Evolutionary conservation across 2,797 vertebrate species (phyloP).

Genomic region (Myoxocephalus aenaeus): DNA sequence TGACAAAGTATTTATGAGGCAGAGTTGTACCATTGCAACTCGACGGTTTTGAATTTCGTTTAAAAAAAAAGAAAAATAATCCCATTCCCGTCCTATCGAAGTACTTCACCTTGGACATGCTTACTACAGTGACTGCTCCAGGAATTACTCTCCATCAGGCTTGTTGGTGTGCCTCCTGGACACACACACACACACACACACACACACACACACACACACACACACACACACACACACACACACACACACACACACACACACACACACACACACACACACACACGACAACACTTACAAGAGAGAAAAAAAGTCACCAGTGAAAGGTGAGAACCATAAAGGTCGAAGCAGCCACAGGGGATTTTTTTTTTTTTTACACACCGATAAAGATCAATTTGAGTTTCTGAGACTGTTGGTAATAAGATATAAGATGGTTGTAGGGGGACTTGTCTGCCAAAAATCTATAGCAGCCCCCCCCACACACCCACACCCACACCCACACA

Average conservation of each 20-base stretch:
- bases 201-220: slow-evolving; percentile 17
- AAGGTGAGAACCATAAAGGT: slow-evolving; percentile 79
- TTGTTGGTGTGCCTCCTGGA: slow-evolving; percentile 37
- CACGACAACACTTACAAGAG: slow-evolving; percentile 3
- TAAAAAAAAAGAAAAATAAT: slow-evolving; percentile 3
- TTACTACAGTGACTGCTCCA: slow-evolving; percentile 42
- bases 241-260: slow-evolving; percentile 27
- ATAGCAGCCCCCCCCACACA: too few relatives aligned
- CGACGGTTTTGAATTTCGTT: slow-evolving; percentile 21
- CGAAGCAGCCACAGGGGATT: slow-evolving; percentile 57
- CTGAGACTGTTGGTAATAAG: slow-evolving; percentile 78
- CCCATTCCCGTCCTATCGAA: slow-evolving; percentile 35
- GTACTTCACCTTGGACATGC: slow-evolving; percentile 62
- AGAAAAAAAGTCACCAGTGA: slow-evolving; percentile 48
- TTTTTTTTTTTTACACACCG: slow-evolving; percentile 64
- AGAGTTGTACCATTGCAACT: slow-evolving; percentile 6
- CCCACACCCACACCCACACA: slow-evolving; percentile 4
- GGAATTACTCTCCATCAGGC: slow-evolving; percentile 56
- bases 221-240: slow-evolving; percentile 22
- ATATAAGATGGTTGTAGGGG: slow-evolving; percentile 76
- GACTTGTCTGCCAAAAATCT: slow-evolving; percentile 78
- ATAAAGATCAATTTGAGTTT: slow-evolving; percentile 81
- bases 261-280: slow-evolving; percentile 18
- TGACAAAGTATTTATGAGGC: slow-evolving; percentile 21
- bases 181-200: slow-evolving; percentile 30